Evolutionary conservation across 2,888 invertebrate genomes (phyloP), one percentile per base, ranked within the genome.

Genomic region (Stratiomys singularior): DNA sequence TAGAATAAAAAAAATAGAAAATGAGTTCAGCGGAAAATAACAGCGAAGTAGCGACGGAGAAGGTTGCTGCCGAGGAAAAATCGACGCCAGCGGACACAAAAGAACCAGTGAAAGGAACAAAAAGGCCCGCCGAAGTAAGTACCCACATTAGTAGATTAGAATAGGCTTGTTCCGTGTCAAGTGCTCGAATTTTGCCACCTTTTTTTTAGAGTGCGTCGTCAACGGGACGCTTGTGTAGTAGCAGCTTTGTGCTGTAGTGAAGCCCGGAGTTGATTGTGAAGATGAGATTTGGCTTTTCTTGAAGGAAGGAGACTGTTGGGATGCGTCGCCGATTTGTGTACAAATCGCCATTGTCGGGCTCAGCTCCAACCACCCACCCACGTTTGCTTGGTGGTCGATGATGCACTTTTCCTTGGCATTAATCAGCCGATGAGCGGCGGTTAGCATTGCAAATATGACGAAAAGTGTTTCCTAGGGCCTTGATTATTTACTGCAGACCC

Each of bases 11-110:
- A 84, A 85, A 83, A 87, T 85, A 85, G 85, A 88, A 87, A 88
- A 93, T 93, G 93, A 93, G 93, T 91, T 90, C 93, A 88, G 84
- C 92, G 89, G 93, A 93, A 88, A 93, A 92, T 88, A 93, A 92
- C 89, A 88, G 89, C 81, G 93, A 93, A 88, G 92, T 93, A 85
- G 92, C 92, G 83, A 91, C 93, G 81, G 93, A 93, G 88, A 93
- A 93, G 89, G 90, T 91, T 86, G 89, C 90, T 84, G 89, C 89
- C 84, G 86, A 85, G 78, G 91, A 91, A 83, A 91, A 91, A 87
- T 88, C 88, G 83, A 87, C 88, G 80, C 86, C 85, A 80, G 77
- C 76, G 72, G 78, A 78, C 21, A 89, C 89, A 79, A 91, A 91
- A 88, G 90, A 90, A 85, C 83, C 84, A 80, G 89, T 92, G 82